Conservation (phyloP, 2,888 invertebrate genomes). For the Helleia helle region DNA sequence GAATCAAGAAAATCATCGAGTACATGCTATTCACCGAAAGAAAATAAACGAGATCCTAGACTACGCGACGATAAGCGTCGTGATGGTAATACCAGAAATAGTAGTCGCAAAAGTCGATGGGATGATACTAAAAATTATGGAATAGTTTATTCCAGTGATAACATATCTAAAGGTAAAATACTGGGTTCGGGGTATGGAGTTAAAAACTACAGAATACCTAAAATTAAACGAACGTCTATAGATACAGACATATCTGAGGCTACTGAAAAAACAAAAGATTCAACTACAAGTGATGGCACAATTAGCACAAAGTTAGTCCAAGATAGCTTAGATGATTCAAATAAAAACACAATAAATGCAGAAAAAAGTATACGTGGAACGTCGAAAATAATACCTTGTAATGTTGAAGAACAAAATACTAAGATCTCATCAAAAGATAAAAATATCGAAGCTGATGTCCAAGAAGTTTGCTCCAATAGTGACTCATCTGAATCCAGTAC, state of each 20-base stretch:
- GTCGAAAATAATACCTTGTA: too few species aligned
- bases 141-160: conserved; percentile 57
- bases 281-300: too few species aligned
- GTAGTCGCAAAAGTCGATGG: conserved; percentile 21
- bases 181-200: conserved; percentile 54
- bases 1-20: conserved; percentile 7
- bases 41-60: conserved; percentile 49
- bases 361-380: too few species aligned
- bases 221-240: conserved; percentile 43
- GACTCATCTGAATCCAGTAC: background rate
- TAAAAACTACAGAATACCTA: conserved; percentile 65
- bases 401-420: too few species aligned
- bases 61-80: conserved; percentile 28
- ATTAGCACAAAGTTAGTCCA: too few species aligned
- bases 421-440: too few species aligned
- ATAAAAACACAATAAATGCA: too few species aligned
- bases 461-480: background rate
- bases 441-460: background rate
- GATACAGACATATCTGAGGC: background rate
- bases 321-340: too few species aligned
- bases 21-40: conserved; percentile 34
- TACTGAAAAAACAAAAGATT: background rate
- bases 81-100: conserved; percentile 25
- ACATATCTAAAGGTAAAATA: conserved; percentile 51
- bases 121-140: conserved; percentile 33